Base-by-base conservation (phyloP, 2,888 invertebrate species). In the Spodoptera picta region DNA sequence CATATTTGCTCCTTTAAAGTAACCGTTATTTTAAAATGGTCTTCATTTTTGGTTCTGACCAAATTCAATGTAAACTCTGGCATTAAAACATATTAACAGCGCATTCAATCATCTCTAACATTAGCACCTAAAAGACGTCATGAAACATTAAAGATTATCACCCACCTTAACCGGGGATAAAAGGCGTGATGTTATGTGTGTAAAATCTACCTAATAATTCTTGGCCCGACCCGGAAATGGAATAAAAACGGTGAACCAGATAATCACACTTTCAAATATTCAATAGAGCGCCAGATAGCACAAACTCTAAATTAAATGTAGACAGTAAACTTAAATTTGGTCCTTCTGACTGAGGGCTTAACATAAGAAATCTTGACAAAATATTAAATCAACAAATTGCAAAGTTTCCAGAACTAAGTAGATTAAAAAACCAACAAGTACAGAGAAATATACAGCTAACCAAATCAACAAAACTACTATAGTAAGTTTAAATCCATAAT, bases 131-230 rank as follows among this genome's bases (percentile, higher is more conserved):
- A 52, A 14, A 48, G 52, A 43, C 57, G 42, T 65, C 59, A 67
- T 48, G 44, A 53, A 56, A 53, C 48, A 41, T 60, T 24, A 56
- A 53, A 59, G 58, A 80, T 83, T 74, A 84, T 71, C 75, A 87
- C 95, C 90, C 72, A 96, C 96, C 95, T 97, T 96, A 84, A 96
- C 95, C 6, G 97, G 97, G 55, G 97, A 97, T n/a, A n/a, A n/a
- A n/a, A n/a, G n/a, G n/a, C n/a, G n/a, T n/a, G n/a, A n/a, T n/a
- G n/a, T n/a, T n/a, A n/a, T n/a, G n/a, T n/a, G n/a, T n/a, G n/a
- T n/a, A n/a, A n/a, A n/a, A n/a, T n/a, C n/a, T 19, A 19, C 19
- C 19, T 19, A 19, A 19, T 19, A 19, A 19, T 19, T 19, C 19
- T 19, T 19, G 19, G 19, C 19, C 19, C 19, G 19, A 19, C 19